A percentile compares a stretch with the other conserved stretches of the same genome.
Evolutionary conservation across 2,888 invertebrate genomes (phyloP).

Genomic region (Prionchulus punctatus): DNA sequence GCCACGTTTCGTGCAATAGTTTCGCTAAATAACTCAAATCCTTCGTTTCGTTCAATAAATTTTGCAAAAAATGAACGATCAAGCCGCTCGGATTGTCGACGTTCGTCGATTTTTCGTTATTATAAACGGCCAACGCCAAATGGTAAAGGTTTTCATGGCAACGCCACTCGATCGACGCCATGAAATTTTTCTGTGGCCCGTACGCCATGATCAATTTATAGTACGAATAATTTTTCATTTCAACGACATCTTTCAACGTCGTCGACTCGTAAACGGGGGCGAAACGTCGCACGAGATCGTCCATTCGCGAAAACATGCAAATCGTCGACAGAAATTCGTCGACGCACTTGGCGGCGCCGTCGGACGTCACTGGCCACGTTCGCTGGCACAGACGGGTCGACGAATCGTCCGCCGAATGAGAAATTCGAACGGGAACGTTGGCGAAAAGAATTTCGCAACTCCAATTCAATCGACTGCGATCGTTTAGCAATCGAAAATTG

Average conservation of each 20-base stretch:
- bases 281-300: slow-evolving; percentile 4
- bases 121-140: slow-evolving; percentile 10
- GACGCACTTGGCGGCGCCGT: neutral
- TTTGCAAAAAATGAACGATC: slow-evolving; percentile 69
- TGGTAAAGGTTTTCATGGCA: slow-evolving; percentile 25
- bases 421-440: neutral
- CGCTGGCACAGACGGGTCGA: neutral
- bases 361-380: neutral
- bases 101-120: neutral
- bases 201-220: slow-evolving; percentile 73
- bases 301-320: slow-evolving; percentile 14
- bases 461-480: neutral
- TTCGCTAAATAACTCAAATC: neutral
- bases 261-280: neutral
- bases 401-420: neutral
- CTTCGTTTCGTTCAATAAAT: slow-evolving; percentile 51
- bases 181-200: slow-evolving; percentile 59
- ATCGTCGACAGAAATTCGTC: slow-evolving; percentile 2
- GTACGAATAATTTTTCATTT: slow-evolving; percentile 78
- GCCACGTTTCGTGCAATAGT: neutral
- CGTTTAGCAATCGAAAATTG: neutral
- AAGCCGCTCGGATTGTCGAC: slow-evolving; percentile 69
- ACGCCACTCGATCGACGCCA: slow-evolving; percentile 35
- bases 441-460: neutral
- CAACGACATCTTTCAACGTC: too few relatives aligned